phyloP scores from a whole-genome alignment of 1,140 invertebrate species.

The Sipha flava region DNA sequence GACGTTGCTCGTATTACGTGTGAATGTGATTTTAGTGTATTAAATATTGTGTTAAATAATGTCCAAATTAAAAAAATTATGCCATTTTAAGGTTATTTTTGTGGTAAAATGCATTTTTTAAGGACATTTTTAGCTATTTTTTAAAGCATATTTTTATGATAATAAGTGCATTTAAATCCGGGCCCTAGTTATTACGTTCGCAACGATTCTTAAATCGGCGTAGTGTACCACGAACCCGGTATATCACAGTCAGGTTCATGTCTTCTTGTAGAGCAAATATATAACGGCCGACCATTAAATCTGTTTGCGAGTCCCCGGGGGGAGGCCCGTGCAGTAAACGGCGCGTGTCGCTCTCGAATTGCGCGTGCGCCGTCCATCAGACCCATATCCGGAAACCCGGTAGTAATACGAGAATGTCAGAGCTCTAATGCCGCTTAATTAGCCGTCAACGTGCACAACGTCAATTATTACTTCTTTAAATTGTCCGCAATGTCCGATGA shows the following conservation, averaged over 20 bases:
- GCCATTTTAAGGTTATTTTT: no score
- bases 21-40: no score
- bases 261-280: not conserved
- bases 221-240: no score
- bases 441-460: constrained; percentile 27
- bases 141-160: no score
- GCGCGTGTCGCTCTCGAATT: constrained; percentile 19
- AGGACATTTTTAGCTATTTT: no score
- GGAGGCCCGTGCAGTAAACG: not conserved
- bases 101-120: no score
- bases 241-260: not conserved
- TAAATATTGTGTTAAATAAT: no score
- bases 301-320: constrained; percentile 15
- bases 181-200: no score
- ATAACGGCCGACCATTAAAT: constrained; percentile 23
- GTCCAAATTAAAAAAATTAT: no score
- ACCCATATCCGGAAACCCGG: not conserved
- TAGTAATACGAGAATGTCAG: constrained; percentile 31
- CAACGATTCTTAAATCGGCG: no score
- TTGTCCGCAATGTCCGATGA: not conserved
- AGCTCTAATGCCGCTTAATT: constrained; percentile 30
- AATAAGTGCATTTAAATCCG: no score
- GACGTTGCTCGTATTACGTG: no score
- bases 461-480: constrained; percentile 3
- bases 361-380: not conserved